Conservation (phyloP, 2,888 invertebrate species). For the Diploptera punctata region DNA sequence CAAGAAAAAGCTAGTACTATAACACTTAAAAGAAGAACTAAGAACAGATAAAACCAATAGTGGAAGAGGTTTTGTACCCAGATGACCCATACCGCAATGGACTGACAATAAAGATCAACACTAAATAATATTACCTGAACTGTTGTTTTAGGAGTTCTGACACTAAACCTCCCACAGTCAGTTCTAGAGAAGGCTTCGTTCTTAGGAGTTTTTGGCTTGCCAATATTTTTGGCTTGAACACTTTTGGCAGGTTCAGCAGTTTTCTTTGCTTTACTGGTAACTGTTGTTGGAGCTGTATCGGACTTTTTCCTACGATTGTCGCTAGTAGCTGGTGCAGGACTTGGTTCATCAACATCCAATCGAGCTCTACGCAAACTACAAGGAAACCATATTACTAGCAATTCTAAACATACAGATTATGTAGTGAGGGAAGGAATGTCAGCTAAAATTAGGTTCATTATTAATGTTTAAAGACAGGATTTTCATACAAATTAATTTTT, state of each 20-base stretch:
- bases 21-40: not conserved
- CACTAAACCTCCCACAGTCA: constrained; percentile 69
- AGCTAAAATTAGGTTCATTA: too few relatives aligned
- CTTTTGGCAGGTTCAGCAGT: constrained; percentile 44
- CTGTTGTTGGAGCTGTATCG: constrained; percentile 34
- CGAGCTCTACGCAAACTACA: constrained; percentile 67
- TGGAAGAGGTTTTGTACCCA: not conserved
- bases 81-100: not conserved
- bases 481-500: too few relatives aligned
- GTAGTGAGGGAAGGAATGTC: too few relatives aligned
- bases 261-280: constrained; percentile 30
- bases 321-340: constrained; percentile 51
- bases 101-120: not conserved
- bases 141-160: constrained; percentile 54
- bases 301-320: constrained; percentile 40
- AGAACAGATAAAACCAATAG: not conserved
- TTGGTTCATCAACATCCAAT: constrained; percentile 58
- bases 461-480: too few relatives aligned
- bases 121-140: constrained; percentile 31
- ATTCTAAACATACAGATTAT: too few relatives aligned
- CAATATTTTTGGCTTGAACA: constrained; percentile 32
- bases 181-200: constrained; percentile 59
- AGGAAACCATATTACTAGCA: too few relatives aligned
- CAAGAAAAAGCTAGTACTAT: not conserved
- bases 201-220: constrained; percentile 35